Percentiles rank a stretch among this genome's conserved stretches.
Conservation (phyloP, 2,113 vertebrate species). For the Lethenteron reissneri region DNA sequence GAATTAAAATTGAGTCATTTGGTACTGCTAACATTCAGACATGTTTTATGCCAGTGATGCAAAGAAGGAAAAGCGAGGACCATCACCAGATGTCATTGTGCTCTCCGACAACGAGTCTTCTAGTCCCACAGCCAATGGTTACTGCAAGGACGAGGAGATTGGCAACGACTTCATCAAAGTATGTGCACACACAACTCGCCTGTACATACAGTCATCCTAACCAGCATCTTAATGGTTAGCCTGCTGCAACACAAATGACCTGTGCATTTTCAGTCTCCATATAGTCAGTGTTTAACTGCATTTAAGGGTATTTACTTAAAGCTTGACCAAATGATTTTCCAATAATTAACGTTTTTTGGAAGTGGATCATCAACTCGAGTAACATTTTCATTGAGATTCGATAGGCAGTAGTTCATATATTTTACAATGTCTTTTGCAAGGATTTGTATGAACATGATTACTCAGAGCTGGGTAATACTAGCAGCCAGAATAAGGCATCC, state of each 20-base stretch:
- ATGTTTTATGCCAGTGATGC: constrained; percentile 26
- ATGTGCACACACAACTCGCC: constrained; percentile 55
- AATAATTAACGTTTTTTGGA: no score
- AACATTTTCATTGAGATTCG: no score
- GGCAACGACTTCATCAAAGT: constrained; percentile 30
- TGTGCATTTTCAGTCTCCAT: neutral
- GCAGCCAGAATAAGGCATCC: no score
- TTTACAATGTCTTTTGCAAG: no score
- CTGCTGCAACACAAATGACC: neutral
- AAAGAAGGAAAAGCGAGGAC: constrained; percentile 43
- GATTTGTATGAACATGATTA: no score
- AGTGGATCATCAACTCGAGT: no score
- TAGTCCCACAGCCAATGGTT: constrained; percentile 27
- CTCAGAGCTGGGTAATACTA: no score
- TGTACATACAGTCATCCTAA: constrained; percentile 30
- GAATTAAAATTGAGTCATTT: no score
- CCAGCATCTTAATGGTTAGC: neutral
- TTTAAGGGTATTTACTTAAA: neutral
- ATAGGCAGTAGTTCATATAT: no score
- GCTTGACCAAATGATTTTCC: no score
- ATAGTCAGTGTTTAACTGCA: neutral
- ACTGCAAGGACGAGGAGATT: constrained; percentile 42
- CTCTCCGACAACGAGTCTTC: constrained; percentile 68
- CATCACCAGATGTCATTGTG: constrained; percentile 68
- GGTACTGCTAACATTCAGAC: no score